Evolutionary conservation across 2,113 vertebrate genomes (phyloP), one percentile per base, ranked within the genome.

Genomic region (Neogale vison): DNA sequence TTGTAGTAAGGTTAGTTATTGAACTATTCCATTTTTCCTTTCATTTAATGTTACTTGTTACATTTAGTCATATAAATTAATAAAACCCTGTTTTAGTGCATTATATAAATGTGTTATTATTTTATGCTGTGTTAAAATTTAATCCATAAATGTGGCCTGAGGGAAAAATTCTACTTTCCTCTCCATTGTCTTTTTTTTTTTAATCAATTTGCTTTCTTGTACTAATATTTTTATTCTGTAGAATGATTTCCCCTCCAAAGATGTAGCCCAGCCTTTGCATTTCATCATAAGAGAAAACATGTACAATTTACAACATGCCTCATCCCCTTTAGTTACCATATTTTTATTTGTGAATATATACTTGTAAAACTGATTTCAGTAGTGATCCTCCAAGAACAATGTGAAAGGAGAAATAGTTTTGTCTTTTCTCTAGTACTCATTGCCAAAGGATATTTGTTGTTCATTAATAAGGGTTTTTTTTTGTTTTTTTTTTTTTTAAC

Each of bases 1-100:
- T n/a, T 96, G 29, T 67, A 74, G 31, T 85, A 71, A 88, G 39
- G 88, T 88, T 91, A 61, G 45, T 96, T 88, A 79, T 29, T 92
- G n/a, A 96, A 61, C 8, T 52, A 8, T 42, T 63, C 21, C 31
- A 45, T 50, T 81, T 87, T 88, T 67, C 13, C 36, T 85, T 90
- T 47, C 31, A 90, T n/a, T 90, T 87, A 87, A 55, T 29, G 55
- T 79, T 77, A 69, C 14, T 6, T 80, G 45, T 88, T 77, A 26
- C 11, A 50, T 72, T 72, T 90, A 89, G 79, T 85, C 34, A 31
- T 50, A 31, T 89, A 90, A 61, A 74, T 95, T 36, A 92, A 26
- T 84, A 80, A 72, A 47, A 65, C 5, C 65, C 10, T 52, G 1
- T 45, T 91, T 87, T 69, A 69, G 45, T 84, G 47, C 24, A 31